A percentile compares a stretch with the other conserved stretches of the same genome.
Conservation (phyloP, 2,888 invertebrate species). For the Xestia xanthographa region DNA sequence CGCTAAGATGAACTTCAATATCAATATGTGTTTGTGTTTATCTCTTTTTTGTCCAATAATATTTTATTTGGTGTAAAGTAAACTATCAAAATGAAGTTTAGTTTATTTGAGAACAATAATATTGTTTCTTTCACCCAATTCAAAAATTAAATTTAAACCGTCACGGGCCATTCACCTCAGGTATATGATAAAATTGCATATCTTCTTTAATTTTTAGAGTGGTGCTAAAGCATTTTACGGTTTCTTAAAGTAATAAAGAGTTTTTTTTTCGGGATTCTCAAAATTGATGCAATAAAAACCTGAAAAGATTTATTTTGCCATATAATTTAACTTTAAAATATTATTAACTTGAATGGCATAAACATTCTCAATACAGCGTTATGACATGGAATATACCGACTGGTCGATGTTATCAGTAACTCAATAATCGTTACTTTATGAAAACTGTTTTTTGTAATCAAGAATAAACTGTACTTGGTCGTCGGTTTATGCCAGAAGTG, state of each 20-base stretch:
- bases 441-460: constrained; percentile 42
- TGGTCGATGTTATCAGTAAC: constrained; percentile 39
- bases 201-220: constrained; percentile 49
- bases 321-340: constrained; percentile 36
- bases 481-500: constrained; percentile 16
- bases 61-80: background rate
- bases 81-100: background rate
- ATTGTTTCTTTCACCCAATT: constrained; percentile 16
- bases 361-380: constrained; percentile 15
- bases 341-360: constrained; percentile 25
- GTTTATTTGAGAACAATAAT: constrained; percentile 5
- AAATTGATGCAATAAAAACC: constrained; percentile 45
- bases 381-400: constrained; percentile 26
- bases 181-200: constrained; percentile 52
- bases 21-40: background rate
- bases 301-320: constrained; percentile 51
- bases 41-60: background rate
- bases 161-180: constrained; percentile 50
- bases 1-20: background rate
- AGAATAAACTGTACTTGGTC: constrained; percentile 24
- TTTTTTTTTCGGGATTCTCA: constrained; percentile 37
- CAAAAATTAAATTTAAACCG: constrained; percentile 15
- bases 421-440: constrained; percentile 35
- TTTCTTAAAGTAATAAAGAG: constrained; percentile 30
- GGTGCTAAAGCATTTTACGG: constrained; percentile 60